Evolutionary conservation across 2,797 vertebrate genomes (phyloP), one percentile per base, ranked within the genome.

Genomic region (Peromyscus attwateri): DNA sequence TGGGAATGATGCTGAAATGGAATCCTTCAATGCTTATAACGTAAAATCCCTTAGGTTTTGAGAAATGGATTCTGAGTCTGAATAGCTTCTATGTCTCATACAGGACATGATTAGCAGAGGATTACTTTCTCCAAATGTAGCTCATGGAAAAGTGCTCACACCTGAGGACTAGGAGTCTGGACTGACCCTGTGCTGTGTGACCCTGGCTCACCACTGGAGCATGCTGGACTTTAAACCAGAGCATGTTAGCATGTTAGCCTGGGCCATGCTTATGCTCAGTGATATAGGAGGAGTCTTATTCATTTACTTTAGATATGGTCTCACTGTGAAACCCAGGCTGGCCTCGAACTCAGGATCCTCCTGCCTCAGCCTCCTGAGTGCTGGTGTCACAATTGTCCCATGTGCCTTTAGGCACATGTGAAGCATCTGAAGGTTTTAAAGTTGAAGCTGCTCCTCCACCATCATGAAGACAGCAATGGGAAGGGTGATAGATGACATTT

Each of bases 361-460:
- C 64, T 11, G 7, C 19, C 29, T 91, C 37, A 43, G 49, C 29
- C 12, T 70, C 49, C 75, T 37, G 16, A 31, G 62, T 70, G 62
- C 34, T 77, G 46, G 64, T 37, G 25, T 70, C 29, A 71, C 49
- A 46, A 7, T 34, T 52, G 43, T 49, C 25, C 27, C 27, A 4
- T 70, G 46, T 83, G 60, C 17, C 87, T 57, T 96, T 96, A 94
- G 84, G 46, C 12, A 55, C 89, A 93, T 87, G n/a, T 94, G 43
- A 70, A 95, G 85, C 84, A 60, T 93, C 77, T 13, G 64, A 85
- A 82, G 12, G 6, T 64, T 93, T 96, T 77, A 96, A 84, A 66
- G 34, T 76, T 62, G 64, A 71, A 85, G 31, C 16, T 95, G 27
- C 17, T 75, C 14, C 25, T 91, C 95, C 73, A 84, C 88, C 43